Percentiles rank a stretch among this genome's conserved stretches.
Evolutionary conservation across 2,888 invertebrate species (phyloP).

Genomic region (Clitarchus hookeri): DNA sequence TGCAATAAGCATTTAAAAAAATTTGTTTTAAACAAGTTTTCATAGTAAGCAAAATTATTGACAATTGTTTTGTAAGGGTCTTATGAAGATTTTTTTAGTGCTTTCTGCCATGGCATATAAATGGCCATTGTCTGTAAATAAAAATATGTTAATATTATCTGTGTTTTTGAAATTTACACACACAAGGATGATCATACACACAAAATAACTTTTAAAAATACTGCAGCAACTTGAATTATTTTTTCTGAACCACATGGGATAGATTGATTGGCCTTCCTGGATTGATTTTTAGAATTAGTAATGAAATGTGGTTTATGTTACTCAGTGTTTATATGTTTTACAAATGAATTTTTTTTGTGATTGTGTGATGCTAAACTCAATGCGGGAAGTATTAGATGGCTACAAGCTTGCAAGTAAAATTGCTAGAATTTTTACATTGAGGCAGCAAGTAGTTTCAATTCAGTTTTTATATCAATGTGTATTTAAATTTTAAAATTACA

Average conservation of each 20-base stretch:
- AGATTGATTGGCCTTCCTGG: neutral
- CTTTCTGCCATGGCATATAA: neutral
- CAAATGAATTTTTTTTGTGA: neutral
- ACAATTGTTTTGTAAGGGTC: too few species aligned
- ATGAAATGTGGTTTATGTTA: neutral
- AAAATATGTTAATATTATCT: too few species aligned
- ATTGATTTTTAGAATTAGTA: neutral
- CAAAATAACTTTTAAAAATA: too few species aligned
- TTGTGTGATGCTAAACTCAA: neutral
- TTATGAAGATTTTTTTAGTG: too few species aligned
- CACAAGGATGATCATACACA: too few species aligned
- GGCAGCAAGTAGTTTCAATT: neutral
- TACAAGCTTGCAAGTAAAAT: neutral
- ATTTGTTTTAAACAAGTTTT: neutral
- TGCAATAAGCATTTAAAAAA: neutral
- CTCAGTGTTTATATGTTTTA: neutral
- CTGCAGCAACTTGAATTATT: too few species aligned
- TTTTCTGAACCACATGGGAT: too few species aligned
- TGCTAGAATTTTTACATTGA: neutral
- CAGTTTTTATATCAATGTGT: neutral
- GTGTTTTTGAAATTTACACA: too few species aligned
- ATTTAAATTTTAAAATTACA: neutral
- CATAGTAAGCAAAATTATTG: too few species aligned
- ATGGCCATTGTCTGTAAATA: too few species aligned
- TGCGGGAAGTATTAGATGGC: conserved; percentile 1